Evolutionary conservation across 2,888 invertebrate genomes (phyloP), one percentile per base, ranked within the genome.

Genomic region (Strigamia maritima): DNA sequence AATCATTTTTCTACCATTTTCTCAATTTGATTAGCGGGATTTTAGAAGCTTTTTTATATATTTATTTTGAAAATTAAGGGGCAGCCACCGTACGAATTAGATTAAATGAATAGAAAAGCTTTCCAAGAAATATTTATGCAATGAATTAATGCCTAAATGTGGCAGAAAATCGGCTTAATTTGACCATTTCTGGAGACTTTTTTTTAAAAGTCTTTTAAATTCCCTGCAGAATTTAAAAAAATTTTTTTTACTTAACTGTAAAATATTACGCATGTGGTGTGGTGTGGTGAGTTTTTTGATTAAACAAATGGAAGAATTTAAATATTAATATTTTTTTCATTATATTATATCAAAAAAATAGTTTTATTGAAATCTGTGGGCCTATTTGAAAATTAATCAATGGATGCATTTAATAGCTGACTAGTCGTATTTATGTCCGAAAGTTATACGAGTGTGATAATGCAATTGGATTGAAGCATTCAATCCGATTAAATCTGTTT

Each of bases 401-500:
- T 54, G 19, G 19, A 3, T 19, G 54, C 54, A 19, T 54, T 54
- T 54, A 54, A 54, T 54, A 54, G 19, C 22, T 54, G 54, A 54
- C n/a, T 54, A 54, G 54, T 16, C 19, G 19, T 54, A 54, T 54
- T 54, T 54, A 19, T 70, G 28, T 70, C 70, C 70, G 28, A 28
- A 70, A 70, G 26, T 70, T 70, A 28, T 35, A 70, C 24, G 28
- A 70, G 12, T 70, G 28, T 28, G 24, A 28, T 28, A 26, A 70
- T 28, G 70, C 70, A 70, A 70, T 70, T 70, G 70, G 70, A 70
- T 70, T 26, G 24, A 26, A 70, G 28, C 24, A 70, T 28, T 70
- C 28, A 28, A 70, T 70, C 70, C 70, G 26, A 70, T 70, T 70
- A 70, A 70, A 28, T 70, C 28, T 70, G 70, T 70, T 70, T 70